phyloP scores from a whole-genome alignment of 2,797 vertebrate genomes.

The Tinamus major region DNA sequence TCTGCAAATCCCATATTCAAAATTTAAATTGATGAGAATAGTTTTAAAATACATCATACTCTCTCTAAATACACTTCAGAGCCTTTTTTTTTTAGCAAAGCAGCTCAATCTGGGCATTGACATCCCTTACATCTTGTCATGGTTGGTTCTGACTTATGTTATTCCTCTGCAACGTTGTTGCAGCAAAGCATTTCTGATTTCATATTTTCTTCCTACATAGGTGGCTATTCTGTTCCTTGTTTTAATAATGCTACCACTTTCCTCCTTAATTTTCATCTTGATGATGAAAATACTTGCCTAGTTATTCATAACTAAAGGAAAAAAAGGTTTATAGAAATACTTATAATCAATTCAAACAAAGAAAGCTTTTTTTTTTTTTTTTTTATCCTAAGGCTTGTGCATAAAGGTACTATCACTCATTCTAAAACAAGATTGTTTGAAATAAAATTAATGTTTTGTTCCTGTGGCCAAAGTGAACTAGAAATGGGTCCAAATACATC shows the following conservation, averaged over 20 bases:
- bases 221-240: not conserved
- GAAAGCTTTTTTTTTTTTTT: not conserved
- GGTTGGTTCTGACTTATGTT: accelerated
- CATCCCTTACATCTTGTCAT: not conserved
- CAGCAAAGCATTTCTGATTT: not conserved
- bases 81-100: not conserved
- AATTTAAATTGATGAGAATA: not conserved
- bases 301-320: not conserved
- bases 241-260: not conserved
- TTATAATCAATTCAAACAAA: not conserved
- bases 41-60: not conserved
- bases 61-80: not conserved
- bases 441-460: not conserved
- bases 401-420: not conserved
- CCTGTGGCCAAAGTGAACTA: not conserved
- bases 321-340: not conserved
- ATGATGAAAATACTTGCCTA: not conserved
- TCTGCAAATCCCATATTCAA: not conserved
- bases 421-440: not conserved
- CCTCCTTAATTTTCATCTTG: not conserved
- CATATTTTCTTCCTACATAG: not conserved
- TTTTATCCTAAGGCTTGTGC: not conserved
- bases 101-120: not conserved
- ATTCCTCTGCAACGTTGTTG: not conserved
- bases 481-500: not conserved